Percentiles rank a stretch among this genome's conserved stretches.
Conservation (phyloP, 1,140 invertebrate genomes). For the Aphidius ervi region DNA sequence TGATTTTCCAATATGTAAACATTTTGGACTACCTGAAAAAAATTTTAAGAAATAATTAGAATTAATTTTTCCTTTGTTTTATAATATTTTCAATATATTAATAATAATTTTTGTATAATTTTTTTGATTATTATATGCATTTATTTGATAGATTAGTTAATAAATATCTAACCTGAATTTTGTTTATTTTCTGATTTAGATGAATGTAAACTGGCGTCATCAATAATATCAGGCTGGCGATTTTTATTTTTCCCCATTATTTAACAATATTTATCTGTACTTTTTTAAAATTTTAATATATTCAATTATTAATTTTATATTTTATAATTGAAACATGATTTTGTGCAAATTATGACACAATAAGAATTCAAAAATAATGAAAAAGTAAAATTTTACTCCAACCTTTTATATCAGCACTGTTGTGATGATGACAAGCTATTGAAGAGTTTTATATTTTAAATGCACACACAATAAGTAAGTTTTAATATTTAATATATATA, state of each 20-base stretch:
- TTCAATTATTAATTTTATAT: too few relatives aligned
- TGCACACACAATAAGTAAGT: not conserved
- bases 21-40: constrained; percentile 40
- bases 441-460: not conserved
- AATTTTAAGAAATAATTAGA: constrained; percentile 8
- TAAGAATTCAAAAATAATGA: not conserved
- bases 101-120: constrained; percentile 4
- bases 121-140: constrained; percentile 6
- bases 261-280: not conserved
- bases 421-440: not conserved
- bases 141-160: not conserved
- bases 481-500: too few relatives aligned
- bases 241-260: constrained; percentile 59
- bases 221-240: constrained; percentile 56
- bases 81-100: not conserved
- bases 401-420: not conserved
- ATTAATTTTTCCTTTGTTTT: not conserved
- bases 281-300: too few relatives aligned
- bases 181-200: constrained; percentile 63
- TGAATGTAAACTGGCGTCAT: constrained; percentile 47
- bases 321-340: too few relatives aligned
- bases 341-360: too few relatives aligned
- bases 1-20: constrained; percentile 67
- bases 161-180: constrained; percentile 31
- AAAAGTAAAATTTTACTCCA: not conserved